Evolutionary conservation across 2,797 vertebrate genomes (phyloP).

Genomic region (Tenualosa thibaudeaui): DNA sequence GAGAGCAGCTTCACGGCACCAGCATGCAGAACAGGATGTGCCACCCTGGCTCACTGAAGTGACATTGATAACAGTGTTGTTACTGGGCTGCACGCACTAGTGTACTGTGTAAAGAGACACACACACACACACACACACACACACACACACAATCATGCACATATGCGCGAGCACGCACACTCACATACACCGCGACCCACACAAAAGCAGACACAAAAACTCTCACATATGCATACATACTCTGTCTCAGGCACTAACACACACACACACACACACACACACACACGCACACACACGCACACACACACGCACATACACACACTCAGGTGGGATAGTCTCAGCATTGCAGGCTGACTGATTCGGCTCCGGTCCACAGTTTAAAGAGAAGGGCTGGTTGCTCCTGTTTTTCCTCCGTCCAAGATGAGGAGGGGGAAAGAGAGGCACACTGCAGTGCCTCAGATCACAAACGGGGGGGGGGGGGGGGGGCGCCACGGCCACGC

Average conservation of each 20-base stretch:
- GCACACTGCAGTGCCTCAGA: not conserved
- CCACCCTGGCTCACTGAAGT: conserved; percentile 7
- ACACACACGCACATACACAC: not conserved
- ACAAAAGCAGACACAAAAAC: conserved; percentile 4
- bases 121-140: not conserved
- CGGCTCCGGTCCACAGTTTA: not conserved
- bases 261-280: not conserved
- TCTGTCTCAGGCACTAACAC: not conserved
- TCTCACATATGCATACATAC: conserved; percentile 33
- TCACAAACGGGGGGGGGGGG: not conserved
- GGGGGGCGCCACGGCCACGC: conserved; percentile 37
- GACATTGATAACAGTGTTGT: conserved; percentile 7
- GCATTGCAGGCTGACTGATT: not conserved
- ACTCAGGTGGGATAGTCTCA: conserved; percentile 57
- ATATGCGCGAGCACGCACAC: not conserved
- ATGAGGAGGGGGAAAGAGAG: not conserved
- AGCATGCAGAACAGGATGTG: conserved; percentile 13
- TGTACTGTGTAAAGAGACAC: conserved; percentile 49
- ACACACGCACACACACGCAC: conserved; percentile 19
- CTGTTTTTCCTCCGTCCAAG: not conserved
- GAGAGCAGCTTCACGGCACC: not conserved
- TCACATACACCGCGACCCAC: not conserved
- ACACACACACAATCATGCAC: not conserved
- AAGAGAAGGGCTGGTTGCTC: not conserved
- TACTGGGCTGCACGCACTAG: not conserved